Conservation (phyloP, 2,113 vertebrate species). For the Phaethon lepturus region DNA sequence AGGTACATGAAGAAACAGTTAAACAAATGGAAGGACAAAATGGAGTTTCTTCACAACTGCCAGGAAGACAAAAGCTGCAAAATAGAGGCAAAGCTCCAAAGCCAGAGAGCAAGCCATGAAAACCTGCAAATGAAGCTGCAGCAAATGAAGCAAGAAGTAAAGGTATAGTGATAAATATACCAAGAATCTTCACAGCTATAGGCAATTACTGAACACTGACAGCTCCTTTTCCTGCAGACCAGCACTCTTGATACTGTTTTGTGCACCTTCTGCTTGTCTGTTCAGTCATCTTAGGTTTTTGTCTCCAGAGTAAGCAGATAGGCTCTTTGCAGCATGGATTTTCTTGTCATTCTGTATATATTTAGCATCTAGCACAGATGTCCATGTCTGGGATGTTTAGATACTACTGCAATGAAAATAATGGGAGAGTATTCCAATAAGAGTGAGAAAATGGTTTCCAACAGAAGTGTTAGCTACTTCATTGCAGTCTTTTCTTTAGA, state of each 20-base stretch:
- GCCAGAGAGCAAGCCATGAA: constrained; percentile 73
- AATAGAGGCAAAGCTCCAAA: constrained; percentile 81
- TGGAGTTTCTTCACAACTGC: constrained; percentile 74
- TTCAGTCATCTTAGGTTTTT: background rate
- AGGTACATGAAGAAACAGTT: constrained; percentile 84
- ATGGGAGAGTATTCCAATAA: background rate
- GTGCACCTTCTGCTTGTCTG: background rate
- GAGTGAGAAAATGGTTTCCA: background rate
- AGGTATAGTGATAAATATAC: constrained; percentile 48
- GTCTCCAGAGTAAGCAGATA: background rate
- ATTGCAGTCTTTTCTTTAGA: background rate
- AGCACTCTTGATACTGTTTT: background rate
- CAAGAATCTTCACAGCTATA: background rate
- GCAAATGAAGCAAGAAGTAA: constrained; percentile 64
- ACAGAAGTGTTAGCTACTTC: background rate
- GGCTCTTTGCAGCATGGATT: background rate
- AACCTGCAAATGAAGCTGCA: constrained; percentile 73
- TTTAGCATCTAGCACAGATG: background rate
- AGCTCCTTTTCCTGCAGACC: background rate
- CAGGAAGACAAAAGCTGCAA: constrained; percentile 78
- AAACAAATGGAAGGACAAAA: constrained; percentile 70
- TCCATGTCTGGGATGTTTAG: background rate
- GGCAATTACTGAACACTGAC: background rate
- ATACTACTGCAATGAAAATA: background rate
- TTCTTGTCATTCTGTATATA: background rate